phyloP scores from a whole-genome alignment of 2,888 invertebrate genomes.

The Empis livida region DNA sequence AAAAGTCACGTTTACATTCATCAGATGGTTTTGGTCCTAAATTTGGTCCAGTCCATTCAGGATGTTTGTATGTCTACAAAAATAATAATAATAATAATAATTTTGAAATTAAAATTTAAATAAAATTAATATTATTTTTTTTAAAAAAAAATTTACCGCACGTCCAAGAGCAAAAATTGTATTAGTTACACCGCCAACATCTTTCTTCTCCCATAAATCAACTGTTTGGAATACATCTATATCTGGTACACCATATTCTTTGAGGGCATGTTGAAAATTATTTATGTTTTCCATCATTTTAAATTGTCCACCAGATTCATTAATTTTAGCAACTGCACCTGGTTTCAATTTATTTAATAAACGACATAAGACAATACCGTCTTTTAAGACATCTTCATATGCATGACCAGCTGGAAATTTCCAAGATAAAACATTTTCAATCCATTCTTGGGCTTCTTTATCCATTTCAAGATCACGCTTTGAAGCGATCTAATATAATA shows the following conservation, averaged over 20 bases:
- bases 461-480: conserved; percentile 75
- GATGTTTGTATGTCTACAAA: conserved; percentile 65
- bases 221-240: conserved; percentile 94
- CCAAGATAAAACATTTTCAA: conserved; percentile 72
- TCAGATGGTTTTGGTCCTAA: conserved; percentile 91
- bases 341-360: conserved; percentile 90
- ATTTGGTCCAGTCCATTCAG: conserved; percentile 74
- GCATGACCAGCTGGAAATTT: conserved; percentile 70
- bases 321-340: conserved; percentile 79
- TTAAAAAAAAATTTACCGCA: conserved; percentile 43
- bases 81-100: too few species aligned
- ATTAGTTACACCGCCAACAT: conserved; percentile 72
- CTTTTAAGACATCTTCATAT: conserved; percentile 82
- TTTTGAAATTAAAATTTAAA: too few species aligned
- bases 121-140: too few species aligned
- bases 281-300: conserved; percentile 99
- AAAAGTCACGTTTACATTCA: conserved; percentile 88
- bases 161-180: conserved; percentile 77
- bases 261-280: conserved; percentile 74
- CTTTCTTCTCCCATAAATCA: conserved; percentile 91
- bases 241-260: conserved; percentile 77
- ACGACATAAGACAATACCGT: conserved; percentile 86
- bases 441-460: conserved; percentile 84
- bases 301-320: conserved; percentile 91
- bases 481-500: conserved; percentile 52